Evolutionary conservation across 1,140 invertebrate species (phyloP), one percentile per base, ranked within the genome.

Genomic region (Zaprionus camerounensis): DNA sequence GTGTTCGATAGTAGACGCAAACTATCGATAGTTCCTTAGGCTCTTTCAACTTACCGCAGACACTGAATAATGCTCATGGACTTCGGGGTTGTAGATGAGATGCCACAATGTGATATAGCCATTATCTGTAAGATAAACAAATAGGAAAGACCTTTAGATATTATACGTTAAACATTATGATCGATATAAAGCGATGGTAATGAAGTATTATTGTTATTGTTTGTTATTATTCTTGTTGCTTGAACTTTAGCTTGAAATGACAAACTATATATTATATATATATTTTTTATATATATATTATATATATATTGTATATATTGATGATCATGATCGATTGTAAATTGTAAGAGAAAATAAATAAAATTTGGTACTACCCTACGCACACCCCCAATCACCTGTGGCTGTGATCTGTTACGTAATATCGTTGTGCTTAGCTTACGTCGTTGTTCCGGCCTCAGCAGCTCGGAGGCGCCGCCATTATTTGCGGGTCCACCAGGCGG

Each of bases 21-120:
- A 44, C 36, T 58, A 57, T 57, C 51, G 53, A 68, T 46, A 51
- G 20, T 13, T 51, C 46, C 20, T 57, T 31, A 31, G n/a, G 9
- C 5, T 57, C 6, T 49, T 22, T 34, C 56, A 51, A 77, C 78
- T 85, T 93, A 95, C 94, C 94, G 95, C 67, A 96, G 93, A 86
- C 96, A 97, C 90, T 96, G 95, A 17, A 96, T 87, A 46, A 97
- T 95, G 77, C 95, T 95, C 71, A 94, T 86, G 83, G 91, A 87
- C 58, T 92, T 91, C 46, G 87, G 69, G 6, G 92, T 85, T 65
- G 94, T 93, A 20, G 94, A 93, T 41, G 94, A 93, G 59, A 94
- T 93, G 78, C 95, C 95, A 70, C 94, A 95, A 76, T 95, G 94
- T 82, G 95, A 96, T 69, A 96, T 94, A 57, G 95, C 94, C 82